These are phyloP conservation scores for Labeo calbasu DNA, from an alignment of 2,797 vertebrate genomes.

Conservation along the genomic window DNA sequence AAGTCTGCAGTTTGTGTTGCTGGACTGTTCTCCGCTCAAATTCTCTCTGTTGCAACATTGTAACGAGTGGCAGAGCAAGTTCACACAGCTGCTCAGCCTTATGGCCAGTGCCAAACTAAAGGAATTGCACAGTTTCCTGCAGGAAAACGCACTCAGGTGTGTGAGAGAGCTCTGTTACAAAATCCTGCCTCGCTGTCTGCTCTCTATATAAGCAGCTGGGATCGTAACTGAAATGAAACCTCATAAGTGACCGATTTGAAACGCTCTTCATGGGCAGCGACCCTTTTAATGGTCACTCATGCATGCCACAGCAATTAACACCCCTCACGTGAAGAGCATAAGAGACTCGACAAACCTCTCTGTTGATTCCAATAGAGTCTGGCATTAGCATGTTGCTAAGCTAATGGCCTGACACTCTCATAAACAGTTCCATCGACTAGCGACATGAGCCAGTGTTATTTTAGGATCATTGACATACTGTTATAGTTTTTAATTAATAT, in stretches of 20 bases:
- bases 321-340: constrained; percentile 26
- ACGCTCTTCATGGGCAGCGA: constrained; percentile 25
- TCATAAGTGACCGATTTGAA: constrained; percentile 28
- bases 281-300: constrained; percentile 30
- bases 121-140: constrained; percentile 79
- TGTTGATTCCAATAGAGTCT: constrained; percentile 19
- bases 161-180: constrained; percentile 17
- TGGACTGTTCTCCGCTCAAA: constrained; percentile 88
- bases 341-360: constrained; percentile 24
- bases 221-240: constrained; percentile 28
- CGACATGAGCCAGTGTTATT: neutral
- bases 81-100: constrained; percentile 84
- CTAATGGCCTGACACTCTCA: neutral
- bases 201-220: constrained; percentile 25
- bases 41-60: constrained; percentile 86
- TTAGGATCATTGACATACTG: neutral
- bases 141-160: constrained; percentile 79
- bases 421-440: neutral
- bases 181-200: neutral
- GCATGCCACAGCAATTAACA: constrained; percentile 36
- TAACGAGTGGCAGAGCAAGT: constrained; percentile 88
- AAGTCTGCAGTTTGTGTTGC: constrained; percentile 82
- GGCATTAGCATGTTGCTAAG: constrained; percentile 22
- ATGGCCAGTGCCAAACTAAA: constrained; percentile 78
- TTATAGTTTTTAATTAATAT: neutral